Conservation (phyloP, 1,140 invertebrate species). For the Schlechtendalia chinensis region DNA sequence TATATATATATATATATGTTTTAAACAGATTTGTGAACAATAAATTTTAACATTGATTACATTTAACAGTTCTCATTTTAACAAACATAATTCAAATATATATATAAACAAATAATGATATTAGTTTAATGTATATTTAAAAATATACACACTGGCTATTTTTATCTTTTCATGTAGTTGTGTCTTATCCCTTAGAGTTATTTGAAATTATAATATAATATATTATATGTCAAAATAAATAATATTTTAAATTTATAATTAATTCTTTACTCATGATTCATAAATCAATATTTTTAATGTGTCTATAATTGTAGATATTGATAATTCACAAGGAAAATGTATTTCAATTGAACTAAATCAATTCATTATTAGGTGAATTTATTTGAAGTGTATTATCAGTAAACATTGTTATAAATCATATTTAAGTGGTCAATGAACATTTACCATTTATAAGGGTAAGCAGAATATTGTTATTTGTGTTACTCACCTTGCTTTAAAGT, state of each 20-base stretch:
- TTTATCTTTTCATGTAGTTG: slow-evolving; percentile 6
- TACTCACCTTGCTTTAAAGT: no score
- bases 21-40: background rate
- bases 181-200: background rate
- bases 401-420: no score
- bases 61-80: background rate
- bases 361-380: no score
- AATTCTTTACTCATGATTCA: background rate
- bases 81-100: background rate
- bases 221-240: background rate
- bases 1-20: background rate
- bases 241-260: background rate
- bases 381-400: no score
- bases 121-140: background rate
- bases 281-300: no score
- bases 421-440: no score
- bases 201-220: background rate
- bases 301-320: no score
- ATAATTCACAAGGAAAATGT: no score
- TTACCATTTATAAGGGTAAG: no score
- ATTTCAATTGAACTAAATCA: no score
- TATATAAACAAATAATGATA: background rate
- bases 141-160: background rate
- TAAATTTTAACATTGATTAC: background rate
- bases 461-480: no score